Evolutionary conservation across 2,888 invertebrate genomes (phyloP).

Genomic region (Ischnura elegans): DNA sequence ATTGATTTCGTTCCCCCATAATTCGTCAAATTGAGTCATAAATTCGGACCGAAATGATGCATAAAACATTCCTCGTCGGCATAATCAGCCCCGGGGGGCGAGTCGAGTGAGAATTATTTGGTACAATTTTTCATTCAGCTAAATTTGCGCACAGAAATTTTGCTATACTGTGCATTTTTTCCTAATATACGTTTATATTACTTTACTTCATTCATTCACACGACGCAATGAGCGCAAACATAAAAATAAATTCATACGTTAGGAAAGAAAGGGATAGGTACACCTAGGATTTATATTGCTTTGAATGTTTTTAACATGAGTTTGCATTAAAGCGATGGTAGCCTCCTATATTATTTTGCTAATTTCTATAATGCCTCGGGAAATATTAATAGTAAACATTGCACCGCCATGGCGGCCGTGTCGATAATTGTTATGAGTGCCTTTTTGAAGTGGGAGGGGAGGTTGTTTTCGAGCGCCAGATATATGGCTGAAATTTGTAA

Average conservation of each 20-base stretch:
- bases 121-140: background rate
- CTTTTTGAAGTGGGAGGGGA: no score
- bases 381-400: conserved; percentile 9
- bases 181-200: no score
- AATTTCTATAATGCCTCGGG: background rate
- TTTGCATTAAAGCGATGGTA: background rate
- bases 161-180: no score
- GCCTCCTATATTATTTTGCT: background rate
- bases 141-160: no score
- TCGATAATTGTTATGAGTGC: conserved; percentile 27
- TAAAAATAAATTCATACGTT: no score
- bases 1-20: background rate
- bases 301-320: no score
- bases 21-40: conserved; percentile 18
- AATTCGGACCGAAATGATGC: conserved; percentile 10
- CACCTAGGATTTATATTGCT: no score
- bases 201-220: no score
- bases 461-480: conserved; percentile 4
- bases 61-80: background rate
- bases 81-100: background rate
- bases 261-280: no score
- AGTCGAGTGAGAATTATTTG: background rate
- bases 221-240: no score
- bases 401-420: background rate
- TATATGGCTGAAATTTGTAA: conserved; percentile 59